Evolutionary conservation across 2,888 invertebrate genomes (phyloP).

Genomic region (Portevinia maculata): DNA sequence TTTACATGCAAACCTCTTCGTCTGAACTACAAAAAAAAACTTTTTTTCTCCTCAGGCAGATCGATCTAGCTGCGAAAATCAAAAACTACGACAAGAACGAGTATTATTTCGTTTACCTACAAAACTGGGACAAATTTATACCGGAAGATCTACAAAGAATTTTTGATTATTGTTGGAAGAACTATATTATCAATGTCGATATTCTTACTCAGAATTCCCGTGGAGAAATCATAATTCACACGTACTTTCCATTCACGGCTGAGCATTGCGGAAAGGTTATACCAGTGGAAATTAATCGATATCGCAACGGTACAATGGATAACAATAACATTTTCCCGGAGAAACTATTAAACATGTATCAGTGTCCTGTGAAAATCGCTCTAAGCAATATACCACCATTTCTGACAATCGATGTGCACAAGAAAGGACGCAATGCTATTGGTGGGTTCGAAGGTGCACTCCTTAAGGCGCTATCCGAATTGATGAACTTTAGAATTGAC

Average conservation of each 20-base stretch:
- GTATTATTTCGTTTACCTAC: constrained; percentile 78
- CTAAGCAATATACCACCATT: constrained; percentile 75
- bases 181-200: constrained; percentile 78
- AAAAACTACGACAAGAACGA: constrained; percentile 77
- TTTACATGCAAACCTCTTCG: too few relatives aligned
- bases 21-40: too few relatives aligned
- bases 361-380: constrained; percentile 75
- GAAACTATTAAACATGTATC: constrained; percentile 76
- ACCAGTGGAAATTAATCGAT: constrained; percentile 76
- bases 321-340: constrained; percentile 75
- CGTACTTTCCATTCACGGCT: constrained; percentile 77
- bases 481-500: constrained; percentile 76
- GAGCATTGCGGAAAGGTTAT: constrained; percentile 72
- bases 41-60: constrained; percentile 67
- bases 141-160: constrained; percentile 76
- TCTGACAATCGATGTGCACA: constrained; percentile 20
- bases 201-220: constrained; percentile 77
- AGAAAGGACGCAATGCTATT: constrained; percentile 31
- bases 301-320: constrained; percentile 72
- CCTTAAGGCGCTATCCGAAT: constrained; percentile 69
- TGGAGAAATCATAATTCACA: constrained; percentile 77
- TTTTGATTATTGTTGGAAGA: constrained; percentile 78
- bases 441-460: constrained; percentile 75
- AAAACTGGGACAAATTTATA: constrained; percentile 75
- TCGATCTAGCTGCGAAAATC: constrained; percentile 74